Evolutionary conservation across 2,113 vertebrate species (phyloP), one percentile per base, ranked within the genome.

Genomic region (Leiothrix lutea): DNA sequence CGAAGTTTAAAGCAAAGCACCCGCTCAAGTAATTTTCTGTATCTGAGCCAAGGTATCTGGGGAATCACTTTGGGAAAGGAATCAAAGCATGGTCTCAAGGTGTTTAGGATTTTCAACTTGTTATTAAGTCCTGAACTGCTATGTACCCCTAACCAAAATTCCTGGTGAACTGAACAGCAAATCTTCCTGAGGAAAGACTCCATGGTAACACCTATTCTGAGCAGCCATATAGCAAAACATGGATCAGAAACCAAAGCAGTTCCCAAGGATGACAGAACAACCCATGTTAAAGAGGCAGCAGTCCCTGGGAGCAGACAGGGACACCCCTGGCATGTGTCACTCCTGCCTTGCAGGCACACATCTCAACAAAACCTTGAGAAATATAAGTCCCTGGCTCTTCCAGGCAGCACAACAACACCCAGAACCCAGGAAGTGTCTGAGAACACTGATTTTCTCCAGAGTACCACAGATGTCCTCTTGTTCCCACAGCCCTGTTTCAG

Each of bases 281-380:
- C 7, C 23, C 0, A 0, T 36, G 33, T 11, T 14, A 28, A 44
- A 84, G 33, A 56, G 50, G 22, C 73, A 38, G 40, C 1, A 3
- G 45, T 14, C 36, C 21, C 51, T n/a, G 48, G 19, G 61, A 53
- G 40, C 6, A 79, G 20, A 33, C 21, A 35, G 36, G 36, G 60
- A 54, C 14, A 10, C 3, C 8, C 3, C 10, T 47, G 47, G 36
- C 22, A 13, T 16, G 50, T 73, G 23, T 7, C 50, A 56, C 9
- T 20, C 36, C 15, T 60, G 56, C 54, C 58, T 36, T 66, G 36
- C 26, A 44, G 78, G 42, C 42, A 62, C 9, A 67, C 8, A 36
- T n/a, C 29, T 64, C 57, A 54, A 6, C 11, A 73, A 57, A 92
- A 61, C 25, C 35, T 58, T 36, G 14, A 40, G 53, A 50, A 90